Evolutionary conservation across 1,140 invertebrate species (phyloP), one percentile per base, ranked within the genome.

Genomic region (Neotoxoptera formosana): DNA sequence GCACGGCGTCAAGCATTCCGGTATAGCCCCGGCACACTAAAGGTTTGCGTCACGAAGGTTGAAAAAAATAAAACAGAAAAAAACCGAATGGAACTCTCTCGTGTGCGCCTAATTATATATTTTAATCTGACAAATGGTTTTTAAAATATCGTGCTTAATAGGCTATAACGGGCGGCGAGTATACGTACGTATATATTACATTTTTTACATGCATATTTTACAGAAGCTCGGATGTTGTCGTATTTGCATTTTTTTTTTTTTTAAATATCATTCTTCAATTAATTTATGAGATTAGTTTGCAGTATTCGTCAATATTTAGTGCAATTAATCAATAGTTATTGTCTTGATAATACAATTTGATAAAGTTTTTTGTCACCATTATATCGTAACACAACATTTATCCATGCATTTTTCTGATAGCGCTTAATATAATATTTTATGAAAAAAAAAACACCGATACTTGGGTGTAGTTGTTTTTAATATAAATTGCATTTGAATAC

Each of bases 41-140:
- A 30, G 7, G 86, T 88, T 51, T 60, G 36, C 36, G 51, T 90
- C 53, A 48, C 8, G 30, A 51, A 90, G 53, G 88, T 89, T 89
- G 87, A 51, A n/a, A 89, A 56, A 53, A 53, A 56, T 8, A 36
- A 36, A 56, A 90, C 11, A 90, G 48, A 90, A 90, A 60, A 25
- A 60, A 90, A 90, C 9, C 7, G 23, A 51, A 53, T 76, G n/a
- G n/a, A 76, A 76, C 30, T 76, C 60, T 76, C 60, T 76, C 4
- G 11, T 76, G n/a, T n/a, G 30, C 30, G 30, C 60, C 60, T 76
- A 76, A 76, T 76, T n/a, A n/a, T 76, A 76, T 76, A 76, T 76
- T 76, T n/a, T 34, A 76, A 76, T 76, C 60, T 76, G 60, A 76
- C n/a, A 76, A 76, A 76, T 76, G 60, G 60, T 76, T n/a, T 76